Evolutionary conservation across 1,140 invertebrate genomes (phyloP), one percentile per base, ranked within the genome.

Genomic region (Rhopalosiphum maidis): DNA sequence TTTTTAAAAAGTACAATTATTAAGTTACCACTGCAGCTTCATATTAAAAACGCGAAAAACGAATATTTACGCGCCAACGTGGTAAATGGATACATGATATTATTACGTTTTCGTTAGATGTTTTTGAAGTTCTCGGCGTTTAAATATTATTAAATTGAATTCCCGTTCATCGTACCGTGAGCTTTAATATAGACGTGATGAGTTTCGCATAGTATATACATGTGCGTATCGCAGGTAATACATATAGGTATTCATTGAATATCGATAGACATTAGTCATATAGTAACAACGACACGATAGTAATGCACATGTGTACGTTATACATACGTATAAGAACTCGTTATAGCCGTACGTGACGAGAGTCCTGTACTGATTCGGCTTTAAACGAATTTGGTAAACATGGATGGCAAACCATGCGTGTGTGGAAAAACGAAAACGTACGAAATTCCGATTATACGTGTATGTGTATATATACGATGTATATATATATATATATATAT

Each of bases 71-170:
- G 60, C 60, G 15, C 60, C 60, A n/a, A n/a, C 60, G 15, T 77
- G 60, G 15, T n/a, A 77, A 77, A 77, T 5, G 60, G 60, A 77
- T 77, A n/a, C 60, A 15, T 77, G 60, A n/a, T 18, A 77, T 77
- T 77, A 68, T 68, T 68, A 68, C 60, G 30, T 77, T 77, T 77
- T 77, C 60, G 30, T 77, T 18, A 15, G 30, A n/a, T 77, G 60
- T 54, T 77, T 77, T n/a, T n/a, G 15, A 77, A 77, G 30, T 77
- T n/a, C n/a, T 77, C 60, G 60, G 30, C 60, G 60, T n/a, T n/a
- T 77, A 77, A 77, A 77, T 77, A n/a, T n/a, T 77, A 77, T 77
- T 11, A 85, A 85, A 85, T 85, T 85, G 83, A 85, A 85, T 85
- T 85, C 41, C 83, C 22, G 41, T 85, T 43, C 41, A 25, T 11